Evolutionary conservation across 1,140 invertebrate genomes (phyloP), one percentile per base, ranked within the genome.

Genomic region (Mercenaria mercenaria): DNA sequence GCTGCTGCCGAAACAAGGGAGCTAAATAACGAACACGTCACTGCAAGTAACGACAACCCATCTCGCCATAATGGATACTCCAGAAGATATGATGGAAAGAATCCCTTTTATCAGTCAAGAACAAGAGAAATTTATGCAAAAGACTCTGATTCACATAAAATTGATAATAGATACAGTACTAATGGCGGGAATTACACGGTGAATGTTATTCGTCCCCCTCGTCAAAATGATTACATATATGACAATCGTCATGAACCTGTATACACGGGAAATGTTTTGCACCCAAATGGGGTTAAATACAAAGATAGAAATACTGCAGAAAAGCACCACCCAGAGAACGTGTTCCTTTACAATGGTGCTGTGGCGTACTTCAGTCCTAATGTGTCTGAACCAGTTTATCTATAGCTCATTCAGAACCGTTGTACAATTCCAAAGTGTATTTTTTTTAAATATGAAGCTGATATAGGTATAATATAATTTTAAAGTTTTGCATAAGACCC

Each of bases 371-470:
- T 52, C 39, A 79, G 11, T 79, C 18, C 76, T 29, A 50, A 52
- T 79, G 50, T 79, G 29, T 52, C 43, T n/a, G 76, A 79, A 56
- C 76, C 76, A 47, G 76, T 79, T 34, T 79, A 79, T 56, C 43
- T 79, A 11, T 79, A 52, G 39, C 3, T 72, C n/a, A n/a, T n/a
- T n/a, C n/a, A n/a, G n/a, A n/a, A n/a, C n/a, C n/a, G n/a, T n/a
- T n/a, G n/a, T n/a, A n/a, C n/a, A n/a, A n/a, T n/a, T n/a, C n/a
- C n/a, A n/a, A n/a, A n/a, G n/a, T n/a, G n/a, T n/a, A n/a, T n/a
- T n/a, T n/a, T n/a, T n/a, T n/a, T n/a, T n/a, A n/a, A n/a, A n/a
- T n/a, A n/a, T n/a, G n/a, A n/a, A n/a, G n/a, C n/a, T n/a, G n/a
- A n/a, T n/a, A n/a, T n/a, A n/a, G n/a, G n/a, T n/a, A n/a, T n/a